phyloP scores from a whole-genome alignment of 2,888 invertebrate genomes.

The Julus scanicus region DNA sequence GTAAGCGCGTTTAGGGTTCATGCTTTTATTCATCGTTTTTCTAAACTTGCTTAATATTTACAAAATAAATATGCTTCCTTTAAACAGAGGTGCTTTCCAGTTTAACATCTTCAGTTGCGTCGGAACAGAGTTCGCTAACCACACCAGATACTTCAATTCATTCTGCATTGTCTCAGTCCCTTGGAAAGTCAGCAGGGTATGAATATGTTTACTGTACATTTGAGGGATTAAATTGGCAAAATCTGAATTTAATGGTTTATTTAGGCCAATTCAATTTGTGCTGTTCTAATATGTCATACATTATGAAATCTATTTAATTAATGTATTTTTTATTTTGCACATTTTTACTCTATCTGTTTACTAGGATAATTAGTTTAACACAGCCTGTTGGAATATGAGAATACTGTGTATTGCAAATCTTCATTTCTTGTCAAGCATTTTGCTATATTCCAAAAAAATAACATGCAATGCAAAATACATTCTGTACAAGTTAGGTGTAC shows the following conservation, averaged over 20 bases:
- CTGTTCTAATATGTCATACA: too few species aligned
- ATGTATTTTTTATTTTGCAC: too few species aligned
- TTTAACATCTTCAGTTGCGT: constrained; percentile 49
- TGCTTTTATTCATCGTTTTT: not conserved
- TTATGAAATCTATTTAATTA: too few species aligned
- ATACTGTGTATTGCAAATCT: too few species aligned
- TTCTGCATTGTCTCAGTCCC: not conserved
- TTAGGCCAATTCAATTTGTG: too few species aligned
- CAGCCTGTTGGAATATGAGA: too few species aligned
- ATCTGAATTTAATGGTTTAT: not conserved
- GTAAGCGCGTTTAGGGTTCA: constrained; percentile 11
- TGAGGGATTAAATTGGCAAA: not conserved
- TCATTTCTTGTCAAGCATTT: too few species aligned
- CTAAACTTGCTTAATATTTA: not conserved
- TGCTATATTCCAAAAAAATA: too few species aligned
- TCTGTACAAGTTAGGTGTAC: too few species aligned
- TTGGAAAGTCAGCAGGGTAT: constrained; percentile 31
- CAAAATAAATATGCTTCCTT: not conserved
- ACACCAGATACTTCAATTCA: constrained; percentile 51
- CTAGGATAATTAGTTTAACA: too few species aligned
- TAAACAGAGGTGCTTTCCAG: constrained; percentile 48
- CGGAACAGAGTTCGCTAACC: constrained; percentile 44
- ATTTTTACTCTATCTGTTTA: too few species aligned
- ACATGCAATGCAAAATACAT: too few species aligned
- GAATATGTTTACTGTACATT: not conserved